Evolutionary conservation across 2,113 vertebrate genomes (phyloP), one percentile per base, ranked within the genome.

Genomic region (Plestiodon gilberti): DNA sequence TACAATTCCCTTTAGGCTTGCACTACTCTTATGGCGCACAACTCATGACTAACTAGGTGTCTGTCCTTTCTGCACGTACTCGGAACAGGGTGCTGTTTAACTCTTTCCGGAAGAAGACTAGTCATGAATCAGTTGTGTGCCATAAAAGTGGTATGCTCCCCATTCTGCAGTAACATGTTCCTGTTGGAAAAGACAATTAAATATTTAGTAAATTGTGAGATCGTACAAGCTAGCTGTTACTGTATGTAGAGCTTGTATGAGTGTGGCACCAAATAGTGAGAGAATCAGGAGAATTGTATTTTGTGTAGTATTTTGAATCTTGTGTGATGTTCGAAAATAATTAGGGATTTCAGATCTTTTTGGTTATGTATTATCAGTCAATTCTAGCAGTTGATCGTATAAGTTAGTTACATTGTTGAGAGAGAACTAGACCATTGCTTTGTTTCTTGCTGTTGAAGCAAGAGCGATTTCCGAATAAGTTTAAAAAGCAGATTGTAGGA

Each of bases 41-140:
- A 75, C 59, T 87, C 59, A 75, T 75, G 81, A 20, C 78, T 81
- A 87, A 87, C 85, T 75, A 81, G 70, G 43, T 87, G 33, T 74
- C 40, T 74, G 40, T 75, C 75, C 17, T 62, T 86, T 74, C 55
- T 75, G 85, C 59, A 81, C 43, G 30, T 40, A 2, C 55, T 48
- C 71, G 38, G 69, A 62, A 67, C 55, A 52, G 76, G 57, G 28
- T 71, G 65, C 78, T 75, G 78, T 64, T 75, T 69, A 73, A 20
- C 30, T 81, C 70, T 65, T 74, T 64, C 78, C 57, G 55, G 48
- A 30, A 75, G 40, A 81, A 81, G 78, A 15, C 6, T 52, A 87
- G 61, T 33, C 40, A 33, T 84, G 59, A 76, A 76, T 61, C 71
- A 76, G 61, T 35, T 71, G 33, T 23, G 18, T 22, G 17, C 70